Percentiles rank a stretch among this genome's conserved stretches.
These are phyloP conservation scores for Panorpa germanica DNA, from an alignment of 2,888 invertebrate genomes.

Conservation along the genomic window DNA sequence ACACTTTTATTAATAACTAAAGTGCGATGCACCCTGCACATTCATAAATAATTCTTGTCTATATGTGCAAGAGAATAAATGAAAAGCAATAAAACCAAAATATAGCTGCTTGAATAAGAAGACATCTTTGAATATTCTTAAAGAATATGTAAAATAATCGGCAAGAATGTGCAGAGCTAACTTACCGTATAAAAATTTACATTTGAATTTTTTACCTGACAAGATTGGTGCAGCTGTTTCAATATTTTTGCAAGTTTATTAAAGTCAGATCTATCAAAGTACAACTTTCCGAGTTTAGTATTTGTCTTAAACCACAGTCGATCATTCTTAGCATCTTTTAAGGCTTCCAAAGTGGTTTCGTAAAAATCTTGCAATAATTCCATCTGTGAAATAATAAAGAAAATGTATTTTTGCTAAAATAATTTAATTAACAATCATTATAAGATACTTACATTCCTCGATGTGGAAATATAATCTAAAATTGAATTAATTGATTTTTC, in stretches of 20 bases:
- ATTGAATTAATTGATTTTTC: conserved; percentile 99
- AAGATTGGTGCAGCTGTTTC: conserved; percentile 92
- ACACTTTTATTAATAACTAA: conserved; percentile 1
- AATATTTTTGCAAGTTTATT: conserved; percentile 88
- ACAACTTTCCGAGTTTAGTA: conserved; percentile 94
- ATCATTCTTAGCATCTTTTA: conserved; percentile 97
- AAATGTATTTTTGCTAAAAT: conserved; percentile 6
- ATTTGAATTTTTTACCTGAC: conserved; percentile 58
- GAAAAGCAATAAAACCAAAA: too few relatives aligned
- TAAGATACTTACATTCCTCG: conserved; percentile 72
- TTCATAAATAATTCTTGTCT: too few relatives aligned
- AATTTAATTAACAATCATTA: conserved; percentile 8
- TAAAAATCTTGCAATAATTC: conserved; percentile 95
- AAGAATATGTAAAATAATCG: not conserved
- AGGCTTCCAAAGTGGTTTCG: conserved; percentile 84
- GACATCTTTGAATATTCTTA: too few relatives aligned
- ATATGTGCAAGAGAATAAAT: too few relatives aligned
- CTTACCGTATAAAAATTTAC: not conserved
- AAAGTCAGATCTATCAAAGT: conserved; percentile 91
- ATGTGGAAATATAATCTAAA: conserved; percentile 96
- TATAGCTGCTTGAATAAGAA: too few relatives aligned
- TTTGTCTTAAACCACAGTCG: conserved; percentile 99
- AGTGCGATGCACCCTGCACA: conserved; percentile 1
- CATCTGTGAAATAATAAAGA: conserved; percentile 43
- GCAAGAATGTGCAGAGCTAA: not conserved